Evolutionary conservation across 2,113 vertebrate genomes (phyloP).

Genomic region (Carassius carassius): DNA sequence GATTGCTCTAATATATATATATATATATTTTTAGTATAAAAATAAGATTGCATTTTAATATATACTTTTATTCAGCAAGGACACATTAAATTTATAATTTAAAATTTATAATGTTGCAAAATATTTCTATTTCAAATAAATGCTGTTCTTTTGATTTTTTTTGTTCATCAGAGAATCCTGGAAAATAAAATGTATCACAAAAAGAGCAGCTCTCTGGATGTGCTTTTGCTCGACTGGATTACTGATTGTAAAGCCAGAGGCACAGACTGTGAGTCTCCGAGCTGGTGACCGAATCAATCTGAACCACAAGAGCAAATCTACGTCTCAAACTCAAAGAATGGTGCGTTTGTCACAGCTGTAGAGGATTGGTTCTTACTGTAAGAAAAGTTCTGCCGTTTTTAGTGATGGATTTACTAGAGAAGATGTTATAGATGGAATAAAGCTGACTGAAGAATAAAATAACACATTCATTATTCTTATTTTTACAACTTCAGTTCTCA

Average conservation of each 20-base stretch:
- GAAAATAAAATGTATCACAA: neutral
- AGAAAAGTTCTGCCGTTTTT: neutral
- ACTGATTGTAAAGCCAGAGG: neutral
- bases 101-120: neutral
- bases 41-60: neutral
- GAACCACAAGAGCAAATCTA: neutral
- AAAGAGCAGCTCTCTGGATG: slow-evolving; percentile 1
- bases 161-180: neutral
- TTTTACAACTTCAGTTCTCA: too few relatives aligned
- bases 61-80: neutral
- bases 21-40: too few relatives aligned
- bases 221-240: neutral
- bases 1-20: neutral
- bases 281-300: neutral
- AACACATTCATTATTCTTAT: too few relatives aligned
- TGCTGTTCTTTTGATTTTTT: neutral
- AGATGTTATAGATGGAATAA: neutral
- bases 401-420: neutral
- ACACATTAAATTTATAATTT: neutral
- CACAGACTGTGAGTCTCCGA: neutral
- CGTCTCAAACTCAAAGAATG: neutral
- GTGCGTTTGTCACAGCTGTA: neutral
- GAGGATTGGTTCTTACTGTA: too few relatives aligned
- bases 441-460: neutral
- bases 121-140: too few relatives aligned